Evolutionary conservation across 2,113 vertebrate genomes (phyloP).

Genomic region (Fulica atra): DNA sequence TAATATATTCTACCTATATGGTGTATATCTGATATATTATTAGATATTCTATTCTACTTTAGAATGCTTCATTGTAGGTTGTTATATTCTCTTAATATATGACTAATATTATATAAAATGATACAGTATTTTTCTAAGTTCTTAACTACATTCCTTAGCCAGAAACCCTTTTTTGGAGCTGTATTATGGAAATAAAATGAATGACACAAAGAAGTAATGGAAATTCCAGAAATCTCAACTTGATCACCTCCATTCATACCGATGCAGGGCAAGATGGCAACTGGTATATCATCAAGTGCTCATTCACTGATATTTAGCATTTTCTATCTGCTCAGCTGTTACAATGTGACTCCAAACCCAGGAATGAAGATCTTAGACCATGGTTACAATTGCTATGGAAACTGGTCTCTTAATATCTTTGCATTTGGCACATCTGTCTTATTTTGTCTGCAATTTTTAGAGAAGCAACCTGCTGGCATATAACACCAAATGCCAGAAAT

Average conservation of each 20-base stretch:
- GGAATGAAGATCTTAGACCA: neutral
- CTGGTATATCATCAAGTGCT: neutral
- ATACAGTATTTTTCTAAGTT: neutral
- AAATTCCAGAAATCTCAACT: neutral
- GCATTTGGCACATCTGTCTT: constrained; percentile 45
- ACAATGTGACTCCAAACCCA: neutral
- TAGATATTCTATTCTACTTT: neutral
- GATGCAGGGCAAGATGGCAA: neutral
- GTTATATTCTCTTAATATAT: no score
- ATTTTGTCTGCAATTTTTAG: constrained; percentile 12
- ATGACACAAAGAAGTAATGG: neutral
- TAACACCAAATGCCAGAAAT: neutral
- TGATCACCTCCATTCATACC: neutral
- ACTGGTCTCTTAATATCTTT: constrained; percentile 31
- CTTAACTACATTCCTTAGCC: neutral
- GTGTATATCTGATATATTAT: no score
- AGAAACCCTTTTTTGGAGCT: neutral
- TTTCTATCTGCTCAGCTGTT: neutral
- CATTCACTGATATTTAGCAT: neutral
- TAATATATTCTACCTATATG: neutral
- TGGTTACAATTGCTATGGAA: constrained; percentile 62
- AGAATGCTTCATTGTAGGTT: no score
- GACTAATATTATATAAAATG: neutral
- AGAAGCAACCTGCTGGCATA: constrained; percentile 1
- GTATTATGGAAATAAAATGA: neutral